Conservation (phyloP, 2,113 vertebrate species). For the Cromileptes altivelis region DNA sequence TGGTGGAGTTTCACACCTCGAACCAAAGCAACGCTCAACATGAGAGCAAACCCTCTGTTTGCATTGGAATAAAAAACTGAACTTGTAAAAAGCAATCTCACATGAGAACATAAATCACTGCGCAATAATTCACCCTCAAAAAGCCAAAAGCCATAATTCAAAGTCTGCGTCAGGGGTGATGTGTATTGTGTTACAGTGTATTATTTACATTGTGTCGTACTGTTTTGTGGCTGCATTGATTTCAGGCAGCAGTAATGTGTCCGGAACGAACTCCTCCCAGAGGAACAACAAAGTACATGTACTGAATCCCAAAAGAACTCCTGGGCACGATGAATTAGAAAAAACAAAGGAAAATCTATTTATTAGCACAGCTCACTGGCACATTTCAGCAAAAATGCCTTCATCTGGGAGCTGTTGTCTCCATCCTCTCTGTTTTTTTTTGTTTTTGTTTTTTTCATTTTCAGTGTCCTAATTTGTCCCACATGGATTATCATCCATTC, state of each 20-base stretch:
- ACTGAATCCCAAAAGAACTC: conserved; percentile 35
- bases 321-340: conserved; percentile 15
- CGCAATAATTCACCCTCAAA: conserved; percentile 38
- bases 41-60: conserved; percentile 35
- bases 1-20: conserved; percentile 20
- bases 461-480: conserved; percentile 64
- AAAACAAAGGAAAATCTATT: conserved; percentile 36
- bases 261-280: conserved; percentile 22
- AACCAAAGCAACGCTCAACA: conserved; percentile 19
- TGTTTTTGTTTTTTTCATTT: conserved; percentile 3
- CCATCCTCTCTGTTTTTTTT: not conserved
- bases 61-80: conserved; percentile 41
- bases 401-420: conserved; percentile 14
- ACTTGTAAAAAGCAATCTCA: conserved; percentile 7
- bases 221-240: conserved; percentile 46
- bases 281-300: conserved; percentile 40
- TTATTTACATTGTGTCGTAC: conserved; percentile 37
- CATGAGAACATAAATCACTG: conserved; percentile 46
- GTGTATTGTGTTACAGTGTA: conserved; percentile 36
- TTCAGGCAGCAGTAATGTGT: conserved; percentile 41
- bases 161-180: conserved; percentile 14
- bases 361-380: conserved; percentile 39
- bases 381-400: conserved; percentile 28
- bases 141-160: conserved; percentile 23
- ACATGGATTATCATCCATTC: conserved; percentile 51